Percentiles rank a stretch among this genome's conserved stretches.
phyloP scores from a whole-genome alignment of 92 coral and sea anemone genomes.

The Heliopora coerulea region DNA sequence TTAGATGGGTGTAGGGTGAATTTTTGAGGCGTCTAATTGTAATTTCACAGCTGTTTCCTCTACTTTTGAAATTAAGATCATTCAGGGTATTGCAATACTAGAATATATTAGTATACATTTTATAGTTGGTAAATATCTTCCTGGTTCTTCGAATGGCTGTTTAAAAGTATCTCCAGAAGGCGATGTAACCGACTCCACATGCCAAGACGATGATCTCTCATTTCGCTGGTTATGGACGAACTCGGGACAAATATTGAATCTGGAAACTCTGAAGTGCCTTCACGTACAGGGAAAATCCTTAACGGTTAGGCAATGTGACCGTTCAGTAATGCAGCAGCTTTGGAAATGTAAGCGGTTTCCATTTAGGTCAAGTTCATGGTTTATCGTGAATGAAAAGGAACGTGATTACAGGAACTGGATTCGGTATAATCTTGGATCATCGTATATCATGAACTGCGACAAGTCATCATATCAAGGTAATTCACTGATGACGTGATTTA shows the following conservation, averaged over 20 bases:
- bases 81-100: too few species aligned
- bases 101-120: not conserved
- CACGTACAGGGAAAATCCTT: not conserved
- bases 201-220: not conserved
- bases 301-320: not conserved
- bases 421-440: not conserved
- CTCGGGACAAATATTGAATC: not conserved
- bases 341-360: slow-evolving; percentile 3
- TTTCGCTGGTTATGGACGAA: slow-evolving; percentile 2
- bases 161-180: not conserved
- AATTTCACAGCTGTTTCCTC: too few species aligned
- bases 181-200: not conserved
- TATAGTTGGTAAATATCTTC: slow-evolving; percentile 9
- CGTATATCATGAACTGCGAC: not conserved
- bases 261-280: slow-evolving; percentile 17
- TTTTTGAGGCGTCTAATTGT: too few species aligned
- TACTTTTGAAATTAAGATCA: too few species aligned
- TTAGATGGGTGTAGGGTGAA: too few species aligned
- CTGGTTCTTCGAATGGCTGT: not conserved
- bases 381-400: not conserved
- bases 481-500: too few species aligned
- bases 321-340: not conserved
- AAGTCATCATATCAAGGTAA: slow-evolving; percentile 13
- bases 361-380: too few species aligned
- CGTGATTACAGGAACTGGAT: not conserved